Percentiles rank a stretch among this genome's conserved stretches.
Conservation (phyloP, 2,888 invertebrate genomes). For the Agrotis clavis region DNA sequence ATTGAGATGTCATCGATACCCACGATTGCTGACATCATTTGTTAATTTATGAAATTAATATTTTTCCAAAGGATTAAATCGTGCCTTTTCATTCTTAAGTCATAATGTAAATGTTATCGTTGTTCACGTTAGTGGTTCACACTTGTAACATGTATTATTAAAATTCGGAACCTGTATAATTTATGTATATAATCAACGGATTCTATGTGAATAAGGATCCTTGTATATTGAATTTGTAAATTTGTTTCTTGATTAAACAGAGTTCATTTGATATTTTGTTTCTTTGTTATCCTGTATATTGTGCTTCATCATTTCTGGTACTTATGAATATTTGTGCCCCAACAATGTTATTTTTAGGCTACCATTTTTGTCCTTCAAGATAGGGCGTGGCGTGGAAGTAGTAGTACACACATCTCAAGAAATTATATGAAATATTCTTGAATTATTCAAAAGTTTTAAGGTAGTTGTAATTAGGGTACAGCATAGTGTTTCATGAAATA, state of each 20-base stretch:
- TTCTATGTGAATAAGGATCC: conserved; percentile 64
- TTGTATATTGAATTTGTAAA: conserved; percentile 83
- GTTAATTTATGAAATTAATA: conserved; percentile 53
- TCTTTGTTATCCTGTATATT: conserved; percentile 36
- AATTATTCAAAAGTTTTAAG: not conserved
- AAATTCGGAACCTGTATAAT: conserved; percentile 69
- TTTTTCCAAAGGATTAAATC: conserved; percentile 63
- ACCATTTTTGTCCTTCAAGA: no score
- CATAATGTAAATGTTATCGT: conserved; percentile 72
- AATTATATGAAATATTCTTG: not conserved
- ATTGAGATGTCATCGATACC: conserved; percentile 43
- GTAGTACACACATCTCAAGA: no score
- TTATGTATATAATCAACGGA: conserved; percentile 74
- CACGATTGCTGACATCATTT: conserved; percentile 44
- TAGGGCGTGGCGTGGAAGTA: no score
- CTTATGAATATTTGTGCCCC: no score
- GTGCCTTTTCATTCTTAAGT: conserved; percentile 78
- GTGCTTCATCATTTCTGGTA: not conserved
- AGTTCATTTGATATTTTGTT: conserved; percentile 69
- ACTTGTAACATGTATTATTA: conserved; percentile 67
- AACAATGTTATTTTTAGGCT: no score
- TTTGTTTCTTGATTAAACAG: conserved; percentile 84
- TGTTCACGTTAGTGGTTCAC: conserved; percentile 64
- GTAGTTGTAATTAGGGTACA: not conserved
- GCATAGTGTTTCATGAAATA: conserved; percentile 32